Evolutionary conservation across 1,140 invertebrate species (phyloP).

Genomic region (Chrysopa pallens): DNA sequence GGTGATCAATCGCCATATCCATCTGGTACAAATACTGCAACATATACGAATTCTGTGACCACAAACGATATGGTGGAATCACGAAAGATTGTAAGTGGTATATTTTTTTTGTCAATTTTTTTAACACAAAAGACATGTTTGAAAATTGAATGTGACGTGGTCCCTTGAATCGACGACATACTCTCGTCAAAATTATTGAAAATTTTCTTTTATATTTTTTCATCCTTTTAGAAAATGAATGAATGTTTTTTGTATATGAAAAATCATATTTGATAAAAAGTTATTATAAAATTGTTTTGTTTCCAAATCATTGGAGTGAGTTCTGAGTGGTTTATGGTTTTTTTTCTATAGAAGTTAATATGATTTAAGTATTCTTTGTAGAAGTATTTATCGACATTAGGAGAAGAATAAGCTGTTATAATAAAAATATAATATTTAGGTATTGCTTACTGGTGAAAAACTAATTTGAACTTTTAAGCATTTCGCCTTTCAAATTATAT

Average conservation of each 20-base stretch:
- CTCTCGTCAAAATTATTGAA: not conserved
- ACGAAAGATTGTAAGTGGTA: conserved; percentile 14
- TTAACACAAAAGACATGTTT: not conserved
- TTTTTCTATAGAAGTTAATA: too few relatives aligned
- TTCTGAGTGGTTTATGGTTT: too few relatives aligned
- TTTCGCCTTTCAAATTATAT: too few relatives aligned
- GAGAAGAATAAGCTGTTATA: too few relatives aligned
- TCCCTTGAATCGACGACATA: not conserved
- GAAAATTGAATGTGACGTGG: not conserved
- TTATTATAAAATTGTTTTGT: too few relatives aligned
- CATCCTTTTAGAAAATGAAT: not conserved
- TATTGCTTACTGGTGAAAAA: too few relatives aligned
- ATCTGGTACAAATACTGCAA: not conserved
- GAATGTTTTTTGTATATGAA: not conserved
- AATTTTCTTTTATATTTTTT: not conserved
- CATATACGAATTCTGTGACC: not conserved
- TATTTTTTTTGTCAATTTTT: not conserved
- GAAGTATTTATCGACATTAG: too few relatives aligned
- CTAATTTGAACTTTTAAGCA: too few relatives aligned
- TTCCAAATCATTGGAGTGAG: too few relatives aligned
- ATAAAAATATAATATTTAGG: too few relatives aligned
- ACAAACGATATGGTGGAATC: conserved; percentile 13
- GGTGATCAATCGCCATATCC: conserved; percentile 9
- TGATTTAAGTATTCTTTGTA: too few relatives aligned
- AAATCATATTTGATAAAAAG: not conserved